Evolutionary conservation across 2,797 vertebrate species (phyloP), one percentile per base, ranked within the genome.

Genomic region (Etheostoma perlongum): DNA sequence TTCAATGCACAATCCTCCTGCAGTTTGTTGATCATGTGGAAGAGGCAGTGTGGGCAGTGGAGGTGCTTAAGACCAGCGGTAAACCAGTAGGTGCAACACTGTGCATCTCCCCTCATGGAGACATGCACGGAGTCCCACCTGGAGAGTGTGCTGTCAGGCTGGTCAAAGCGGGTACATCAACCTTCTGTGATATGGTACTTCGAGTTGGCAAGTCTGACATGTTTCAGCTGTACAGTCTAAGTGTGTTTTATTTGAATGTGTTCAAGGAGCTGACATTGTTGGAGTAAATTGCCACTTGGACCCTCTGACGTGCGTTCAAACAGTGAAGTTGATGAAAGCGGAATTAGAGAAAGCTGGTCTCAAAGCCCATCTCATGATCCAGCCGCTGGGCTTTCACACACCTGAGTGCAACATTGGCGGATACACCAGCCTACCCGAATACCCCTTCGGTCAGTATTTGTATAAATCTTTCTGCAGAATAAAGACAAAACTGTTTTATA

Each of bases 21-120:
- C 89, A 98, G 97, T 98, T 96, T 78, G 96, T 97, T 73, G 95
- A 96, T 72, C 95, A 97, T 1, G 95, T 97, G 63, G 96, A 98
- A 89, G 97, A 98, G 89, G 97, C 97, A 0, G 94, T 93, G 53
- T 98, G 97, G 97, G 97, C 97, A 47, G 96, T 97, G 5, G 95
- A 98, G 82, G 94, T 94, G 72, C 87, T 98, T 80, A 97, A 97
- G 80, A 87, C 91, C 36, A 95, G 96, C 25, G 95, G 96, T 4
- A 97, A 97, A 69, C 93, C 97, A 3, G 94, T 98, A 58, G 97
- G 96, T 33, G 96, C 94, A 30, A 95, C 95, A 0, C 74, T 96
- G 86, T 97, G 96, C 86, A 97, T 97, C 64, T 95, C 96, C 60
- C 96, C 96, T 23, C 91, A 96, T 15, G 96, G 96, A 85, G 96